Percentiles rank a stretch among this genome's conserved stretches.
Evolutionary conservation across 2,888 invertebrate species (phyloP).

Genomic region (Dryadula phaetusa): DNA sequence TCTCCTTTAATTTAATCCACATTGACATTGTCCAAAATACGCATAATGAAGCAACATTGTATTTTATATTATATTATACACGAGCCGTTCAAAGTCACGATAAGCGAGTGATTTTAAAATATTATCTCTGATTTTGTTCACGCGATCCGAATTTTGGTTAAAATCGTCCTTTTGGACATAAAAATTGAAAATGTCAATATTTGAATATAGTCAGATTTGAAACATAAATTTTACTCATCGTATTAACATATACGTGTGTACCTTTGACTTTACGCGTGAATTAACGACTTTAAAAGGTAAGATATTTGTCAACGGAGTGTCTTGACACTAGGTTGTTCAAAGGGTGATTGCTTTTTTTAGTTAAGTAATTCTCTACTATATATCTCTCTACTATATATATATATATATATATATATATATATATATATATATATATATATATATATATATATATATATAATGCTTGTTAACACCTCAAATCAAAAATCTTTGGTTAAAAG

Average conservation of each 20-base stretch:
- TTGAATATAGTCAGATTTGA: conserved; percentile 32
- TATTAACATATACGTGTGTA: conserved; percentile 29
- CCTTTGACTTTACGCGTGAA: not conserved
- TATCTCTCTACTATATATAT: too few relatives aligned
- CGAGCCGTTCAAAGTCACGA: conserved; percentile 31
- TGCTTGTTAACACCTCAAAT: too few relatives aligned
- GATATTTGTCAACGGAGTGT: too few relatives aligned
- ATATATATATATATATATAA: too few relatives aligned
- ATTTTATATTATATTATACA: too few relatives aligned
- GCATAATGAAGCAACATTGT: conserved; percentile 25
- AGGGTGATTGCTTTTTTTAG: too few relatives aligned
- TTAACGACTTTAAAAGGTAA: too few relatives aligned
- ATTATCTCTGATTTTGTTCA: not conserved
- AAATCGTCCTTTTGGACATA: conserved; percentile 16
- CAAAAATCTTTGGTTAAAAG: too few relatives aligned
- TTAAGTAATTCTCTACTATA: too few relatives aligned
- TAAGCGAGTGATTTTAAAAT: conserved; percentile 29
- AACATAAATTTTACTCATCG: conserved; percentile 38
- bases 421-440: too few relatives aligned
- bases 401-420: too few relatives aligned
- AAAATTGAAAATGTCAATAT: conserved; percentile 40
- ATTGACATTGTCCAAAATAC: not conserved
- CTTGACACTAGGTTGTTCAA: too few relatives aligned
- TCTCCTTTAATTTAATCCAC: not conserved
- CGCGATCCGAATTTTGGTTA: not conserved